phyloP scores from a whole-genome alignment of 1,140 invertebrate genomes.

The Drosophila parvula region DNA sequence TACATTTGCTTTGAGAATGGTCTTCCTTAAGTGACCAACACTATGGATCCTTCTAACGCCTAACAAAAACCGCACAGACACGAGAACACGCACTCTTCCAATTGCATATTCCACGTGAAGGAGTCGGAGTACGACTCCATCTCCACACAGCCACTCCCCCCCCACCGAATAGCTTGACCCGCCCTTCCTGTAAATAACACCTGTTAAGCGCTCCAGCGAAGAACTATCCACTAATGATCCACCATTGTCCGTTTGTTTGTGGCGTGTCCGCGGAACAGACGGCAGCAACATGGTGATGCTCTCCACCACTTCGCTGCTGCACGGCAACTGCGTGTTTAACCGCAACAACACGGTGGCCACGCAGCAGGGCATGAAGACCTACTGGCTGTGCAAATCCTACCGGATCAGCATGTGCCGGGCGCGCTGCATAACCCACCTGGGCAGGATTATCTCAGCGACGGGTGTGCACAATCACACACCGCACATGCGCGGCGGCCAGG shows the following conservation, averaged over 20 bases:
- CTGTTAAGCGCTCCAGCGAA: constrained; percentile 47
- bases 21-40: neutral
- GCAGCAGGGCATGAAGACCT: constrained; percentile 84
- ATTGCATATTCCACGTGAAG: constrained; percentile 4
- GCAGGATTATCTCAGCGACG: constrained; percentile 81
- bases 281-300: constrained; percentile 83
- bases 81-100: constrained; percentile 17
- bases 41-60: neutral
- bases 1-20: neutral
- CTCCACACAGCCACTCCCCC: constrained; percentile 2
- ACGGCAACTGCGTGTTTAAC: constrained; percentile 84
- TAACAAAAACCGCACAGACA: constrained; percentile 33
- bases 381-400: constrained; percentile 84
- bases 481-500: constrained; percentile 72
- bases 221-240: constrained; percentile 70
- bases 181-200: constrained; percentile 67
- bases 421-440: constrained; percentile 83
- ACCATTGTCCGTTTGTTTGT: constrained; percentile 77
- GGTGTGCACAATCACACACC: constrained; percentile 83
- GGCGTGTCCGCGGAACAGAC: constrained; percentile 49
- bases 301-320: constrained; percentile 83
- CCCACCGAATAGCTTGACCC: constrained; percentile 16
- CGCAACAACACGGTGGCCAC: constrained; percentile 84
- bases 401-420: constrained; percentile 84
- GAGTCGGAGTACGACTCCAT: constrained; percentile 13